A percentile compares a stretch with the other conserved stretches of the same genome.
Conservation (phyloP, 2,113 vertebrate species). For the Trachemys scripta region DNA sequence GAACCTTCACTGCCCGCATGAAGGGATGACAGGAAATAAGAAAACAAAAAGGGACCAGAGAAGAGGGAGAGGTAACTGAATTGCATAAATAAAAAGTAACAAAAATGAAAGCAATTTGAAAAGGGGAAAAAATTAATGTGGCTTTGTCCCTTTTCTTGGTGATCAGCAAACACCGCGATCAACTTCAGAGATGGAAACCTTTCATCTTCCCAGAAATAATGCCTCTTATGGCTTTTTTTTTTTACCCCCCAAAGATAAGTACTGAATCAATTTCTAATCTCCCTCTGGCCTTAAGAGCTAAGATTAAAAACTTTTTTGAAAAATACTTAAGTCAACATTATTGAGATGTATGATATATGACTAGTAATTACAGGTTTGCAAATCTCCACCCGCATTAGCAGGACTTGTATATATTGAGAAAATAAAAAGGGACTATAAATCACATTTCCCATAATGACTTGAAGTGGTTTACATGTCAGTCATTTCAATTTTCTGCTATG, state of each 20-base stretch:
- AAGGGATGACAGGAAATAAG: conserved; percentile 82
- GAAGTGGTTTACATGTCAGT: conserved; percentile 41
- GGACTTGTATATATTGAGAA: conserved; percentile 43
- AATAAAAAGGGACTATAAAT: conserved; percentile 42
- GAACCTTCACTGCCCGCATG: conserved; percentile 92
- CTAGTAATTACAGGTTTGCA: conserved; percentile 68
- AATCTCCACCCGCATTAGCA: conserved; percentile 45
- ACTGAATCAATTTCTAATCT: conserved; percentile 72
- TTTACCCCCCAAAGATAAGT: conserved; percentile 22
- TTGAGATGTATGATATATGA: conserved; percentile 18
- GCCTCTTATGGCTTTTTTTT: neutral
- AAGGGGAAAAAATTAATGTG: conserved; percentile 1
- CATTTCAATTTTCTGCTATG: conserved; percentile 64
- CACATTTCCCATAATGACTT: conserved; percentile 23
- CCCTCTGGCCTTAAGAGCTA: neutral
- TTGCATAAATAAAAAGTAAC: conserved; percentile 67
- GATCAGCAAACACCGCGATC: conserved; percentile 27
- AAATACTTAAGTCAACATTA: conserved; percentile 45
- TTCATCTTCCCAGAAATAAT: conserved; percentile 47
- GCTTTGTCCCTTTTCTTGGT: conserved; percentile 34
- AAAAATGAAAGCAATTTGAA: conserved; percentile 68
- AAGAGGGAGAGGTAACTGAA: conserved; percentile 83
- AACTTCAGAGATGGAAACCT: conserved; percentile 32
- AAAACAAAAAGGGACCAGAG: conserved; percentile 78
- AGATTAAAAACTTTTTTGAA: conserved; percentile 60